phyloP scores from a whole-genome alignment of 2,888 invertebrate genomes.

The Orthosia gracilis region DNA sequence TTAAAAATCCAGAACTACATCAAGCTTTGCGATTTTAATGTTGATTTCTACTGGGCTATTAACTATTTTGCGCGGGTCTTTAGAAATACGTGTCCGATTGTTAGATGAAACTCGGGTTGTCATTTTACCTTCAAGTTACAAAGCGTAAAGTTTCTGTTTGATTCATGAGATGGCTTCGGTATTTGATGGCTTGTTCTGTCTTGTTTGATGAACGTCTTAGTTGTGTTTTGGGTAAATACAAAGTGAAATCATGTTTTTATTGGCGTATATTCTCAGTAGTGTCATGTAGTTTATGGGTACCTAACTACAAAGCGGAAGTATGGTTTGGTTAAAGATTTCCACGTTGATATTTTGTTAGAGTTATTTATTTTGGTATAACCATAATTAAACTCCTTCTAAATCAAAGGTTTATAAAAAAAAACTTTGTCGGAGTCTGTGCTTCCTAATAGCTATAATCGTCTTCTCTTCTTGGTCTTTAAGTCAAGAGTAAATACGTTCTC shows the following conservation, averaged over 20 bases:
- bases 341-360: no score
- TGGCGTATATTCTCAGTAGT: neutral
- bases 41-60: no score
- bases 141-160: slow-evolving; percentile 28
- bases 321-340: no score
- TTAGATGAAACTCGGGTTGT: slow-evolving; percentile 11
- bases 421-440: no score
- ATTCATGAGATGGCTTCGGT: slow-evolving; percentile 9
- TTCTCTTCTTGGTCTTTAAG: neutral
- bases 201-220: neutral
- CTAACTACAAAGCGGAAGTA: no score
- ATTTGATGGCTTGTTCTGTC: slow-evolving; percentile 3
- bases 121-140: slow-evolving; percentile 10
- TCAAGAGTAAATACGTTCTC: neutral
- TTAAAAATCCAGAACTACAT: no score
- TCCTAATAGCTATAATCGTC: no score
- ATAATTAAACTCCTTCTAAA: neutral
- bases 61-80: slow-evolving; percentile 15
- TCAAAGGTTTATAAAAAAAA: neutral
- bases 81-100: slow-evolving; percentile 29
- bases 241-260: neutral
- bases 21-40: no score
- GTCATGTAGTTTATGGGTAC: no score
- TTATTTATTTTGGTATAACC: no score
- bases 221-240: neutral